Evolutionary conservation across 1,140 invertebrate genomes (phyloP).

Genomic region (Dinoponera quadriceps): DNA sequence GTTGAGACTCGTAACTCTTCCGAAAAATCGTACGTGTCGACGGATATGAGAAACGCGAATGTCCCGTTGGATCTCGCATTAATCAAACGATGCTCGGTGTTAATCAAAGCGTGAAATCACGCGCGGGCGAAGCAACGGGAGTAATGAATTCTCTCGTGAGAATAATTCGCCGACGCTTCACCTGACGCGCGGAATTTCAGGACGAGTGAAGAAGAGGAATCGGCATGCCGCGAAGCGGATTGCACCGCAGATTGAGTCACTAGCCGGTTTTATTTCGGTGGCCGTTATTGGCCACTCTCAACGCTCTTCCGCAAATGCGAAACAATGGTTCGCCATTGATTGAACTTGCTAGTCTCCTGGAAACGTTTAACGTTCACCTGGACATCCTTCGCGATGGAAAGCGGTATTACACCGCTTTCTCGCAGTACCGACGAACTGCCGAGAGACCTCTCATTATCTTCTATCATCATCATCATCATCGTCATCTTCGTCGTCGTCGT

Average conservation of each 20-base stretch:
- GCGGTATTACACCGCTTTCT: background rate
- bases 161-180: slow-evolving; percentile 7
- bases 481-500: slow-evolving; percentile 43
- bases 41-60: background rate
- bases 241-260: slow-evolving; percentile 81
- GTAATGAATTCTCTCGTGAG: slow-evolving; percentile 15
- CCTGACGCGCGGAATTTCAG: slow-evolving; percentile 7
- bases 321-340: slow-evolving; percentile 80
- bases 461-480: slow-evolving; percentile 41
- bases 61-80: background rate
- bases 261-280: slow-evolving; percentile 80
- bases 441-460: slow-evolving; percentile 61
- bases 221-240: slow-evolving; percentile 23
- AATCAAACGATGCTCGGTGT: background rate
- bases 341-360: slow-evolving; percentile 75
- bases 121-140: background rate
- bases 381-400: slow-evolving; percentile 40
- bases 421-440: slow-evolving; percentile 30
- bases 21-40: background rate
- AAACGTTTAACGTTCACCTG: slow-evolving; percentile 76
- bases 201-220: slow-evolving; percentile 34
- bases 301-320: slow-evolving; percentile 68
- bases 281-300: slow-evolving; percentile 73
- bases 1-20: background rate
- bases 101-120: background rate